Evolutionary conservation across 2,888 invertebrate species (phyloP).

Genomic region (Gymnoscelis rufifasciata): DNA sequence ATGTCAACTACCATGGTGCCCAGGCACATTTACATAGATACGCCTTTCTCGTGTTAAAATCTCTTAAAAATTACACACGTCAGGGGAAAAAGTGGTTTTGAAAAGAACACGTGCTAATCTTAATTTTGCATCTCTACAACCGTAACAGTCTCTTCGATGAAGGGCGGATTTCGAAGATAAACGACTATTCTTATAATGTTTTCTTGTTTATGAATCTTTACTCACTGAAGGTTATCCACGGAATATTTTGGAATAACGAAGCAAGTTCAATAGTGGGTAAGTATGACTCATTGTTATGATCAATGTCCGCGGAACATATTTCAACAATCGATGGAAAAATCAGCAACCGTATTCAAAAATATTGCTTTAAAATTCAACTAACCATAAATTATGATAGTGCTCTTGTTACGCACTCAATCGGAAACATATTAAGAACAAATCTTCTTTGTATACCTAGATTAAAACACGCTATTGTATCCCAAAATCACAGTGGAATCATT

Average conservation of each 20-base stretch:
- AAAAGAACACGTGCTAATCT: conserved; percentile 1
- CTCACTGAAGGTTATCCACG: conserved; percentile 1
- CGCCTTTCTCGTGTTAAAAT: conserved; percentile 31
- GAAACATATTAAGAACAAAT: no score
- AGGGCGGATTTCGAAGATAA: conserved; percentile 11
- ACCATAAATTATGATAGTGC: no score
- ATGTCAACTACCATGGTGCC: conserved; percentile 38
- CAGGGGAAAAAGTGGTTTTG: not conserved
- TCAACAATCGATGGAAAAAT: conserved; percentile 42
- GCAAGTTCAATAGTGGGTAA: not conserved
- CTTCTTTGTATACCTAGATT: no score
- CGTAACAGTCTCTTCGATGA: conserved; percentile 1
- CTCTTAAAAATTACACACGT: conserved; percentile 8
- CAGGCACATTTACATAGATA: conserved; percentile 31
- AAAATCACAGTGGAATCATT: no score
- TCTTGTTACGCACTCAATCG: no score
- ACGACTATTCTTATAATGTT: conserved; percentile 3
- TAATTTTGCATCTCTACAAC: conserved; percentile 13
- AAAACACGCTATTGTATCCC: no score
- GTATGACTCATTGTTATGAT: conserved; percentile 43
- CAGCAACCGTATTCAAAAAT: conserved; percentile 40
- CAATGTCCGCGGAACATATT: conserved; percentile 41
- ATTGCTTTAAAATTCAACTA: no score
- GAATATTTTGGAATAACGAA: conserved; percentile 18
- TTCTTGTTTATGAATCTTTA: conserved; percentile 9